Evolutionary conservation across 2,888 invertebrate genomes (phyloP).

Genomic region (Mythimna lalbum): DNA sequence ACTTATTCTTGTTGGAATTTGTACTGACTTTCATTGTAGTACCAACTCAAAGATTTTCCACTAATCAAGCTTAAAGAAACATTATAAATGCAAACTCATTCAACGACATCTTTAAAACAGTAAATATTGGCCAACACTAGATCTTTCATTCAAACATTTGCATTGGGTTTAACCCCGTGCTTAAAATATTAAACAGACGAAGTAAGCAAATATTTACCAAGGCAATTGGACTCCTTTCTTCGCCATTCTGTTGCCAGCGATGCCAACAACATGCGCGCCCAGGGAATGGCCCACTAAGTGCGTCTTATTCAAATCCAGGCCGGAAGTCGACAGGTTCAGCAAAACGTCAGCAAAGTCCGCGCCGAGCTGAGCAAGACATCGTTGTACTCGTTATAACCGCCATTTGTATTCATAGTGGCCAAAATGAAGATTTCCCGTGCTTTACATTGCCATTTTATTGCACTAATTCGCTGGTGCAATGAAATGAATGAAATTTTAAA

Average conservation of each 20-base stretch:
- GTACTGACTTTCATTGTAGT: background rate
- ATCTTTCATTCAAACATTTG: constrained; percentile 37
- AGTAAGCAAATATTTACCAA: constrained; percentile 72
- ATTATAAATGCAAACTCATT: constrained; percentile 7
- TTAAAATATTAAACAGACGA: constrained; percentile 33
- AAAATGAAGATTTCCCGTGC: constrained; percentile 38
- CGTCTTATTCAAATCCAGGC: constrained; percentile 79
- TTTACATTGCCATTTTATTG: constrained; percentile 26
- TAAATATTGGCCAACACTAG: constrained; percentile 43
- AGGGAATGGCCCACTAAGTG: constrained; percentile 85
- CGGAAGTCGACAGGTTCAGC: constrained; percentile 72
- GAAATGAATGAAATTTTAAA: constrained; percentile 1
- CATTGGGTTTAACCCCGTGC: constrained; percentile 28
- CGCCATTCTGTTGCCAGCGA: constrained; percentile 78
- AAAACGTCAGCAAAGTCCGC: constrained; percentile 75
- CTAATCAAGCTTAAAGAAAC: constrained; percentile 14
- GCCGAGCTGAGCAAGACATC: constrained; percentile 74
- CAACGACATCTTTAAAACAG: constrained; percentile 15
- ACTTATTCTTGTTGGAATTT: background rate
- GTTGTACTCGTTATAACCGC: constrained; percentile 40
- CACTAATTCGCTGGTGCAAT: background rate
- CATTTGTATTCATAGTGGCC: constrained; percentile 39
- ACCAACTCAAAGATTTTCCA: background rate
- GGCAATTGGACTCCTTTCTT: constrained; percentile 74
- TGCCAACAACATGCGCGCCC: constrained; percentile 84